Base-by-base conservation (phyloP, 2,113 vertebrate genomes). In the Campylorhamphus procurvoides region DNA sequence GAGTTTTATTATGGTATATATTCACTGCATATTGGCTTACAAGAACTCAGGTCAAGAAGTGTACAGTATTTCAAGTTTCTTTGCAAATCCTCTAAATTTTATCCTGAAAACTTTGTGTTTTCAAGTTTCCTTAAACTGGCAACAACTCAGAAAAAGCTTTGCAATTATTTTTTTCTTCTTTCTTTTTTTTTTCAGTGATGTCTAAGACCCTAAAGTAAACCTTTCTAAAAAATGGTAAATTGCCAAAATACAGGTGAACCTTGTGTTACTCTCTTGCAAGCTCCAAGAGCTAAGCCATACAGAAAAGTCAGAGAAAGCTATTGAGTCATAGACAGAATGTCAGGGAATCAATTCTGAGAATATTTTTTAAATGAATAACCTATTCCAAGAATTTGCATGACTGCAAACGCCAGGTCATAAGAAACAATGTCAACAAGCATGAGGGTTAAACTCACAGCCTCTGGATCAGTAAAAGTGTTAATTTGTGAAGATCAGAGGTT, bases 401-500 rank as follows among this genome's bases (percentile, higher is more conserved):
- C 71, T 96, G 46, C 53, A 66, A 80, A 83, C 44, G 29, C 46
- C 31, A 85, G n/a, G 27, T 66, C 33, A 23, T 55, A 85, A 73
- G 60, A 93, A 79, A 73, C 66, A 49, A 14, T 76, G 58, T 69
- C 64, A 96, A 84, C 44, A 85, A 83, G n/a, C n/a, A 15, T 46
- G 28, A 83, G 49, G 84, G 31, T 84, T 84, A 88, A 59, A 80
- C 52, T 75, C 64, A 60, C 35, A 64, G 42, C 47, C 67, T 67
- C 44, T 87, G 46, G 49, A 92, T 91, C 87, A 76, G 81, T 83
- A 78, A 18, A 91, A 83, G 33, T 71, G 79, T 73, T 93, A 79
- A 91, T 85, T 96, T 63, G 80, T 39, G 0, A 3, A 90, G 82
- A 95, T 91, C 90, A 96, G 94, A 93, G 47, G 63, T 68, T 95